Base-by-base conservation (phyloP, 2,888 invertebrate genomes). In the Drosophila ezoana region DNA sequence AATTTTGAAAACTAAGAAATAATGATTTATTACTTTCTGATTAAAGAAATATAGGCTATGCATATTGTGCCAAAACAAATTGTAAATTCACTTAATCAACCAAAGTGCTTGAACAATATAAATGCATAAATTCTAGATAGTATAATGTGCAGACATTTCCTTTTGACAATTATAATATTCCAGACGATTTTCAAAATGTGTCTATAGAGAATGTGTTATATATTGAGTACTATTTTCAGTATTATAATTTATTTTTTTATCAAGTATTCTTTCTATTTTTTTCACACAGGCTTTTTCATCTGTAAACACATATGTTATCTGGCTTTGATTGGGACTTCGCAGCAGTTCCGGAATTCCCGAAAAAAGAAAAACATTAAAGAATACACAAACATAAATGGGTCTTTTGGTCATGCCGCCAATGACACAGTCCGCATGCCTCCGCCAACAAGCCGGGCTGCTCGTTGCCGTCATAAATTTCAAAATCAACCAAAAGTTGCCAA, bases 401-500 rank as follows among this genome's bases (percentile, higher is more conserved):
- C 87, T 64, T 81, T 83, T 81, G 84, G 76, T 69, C 77, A 86
- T 76, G 84, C 84, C 89, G 87, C 61, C 59, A 56, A 20, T 56
- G 78, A 48, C 53, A 58, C 37, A 63, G 40, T 33, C 44, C 35
- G 23, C 8, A 10, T n/a, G 33, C 47, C 28, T 20, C 13, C 10
- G 32, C 38, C 43, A 33, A 20, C 47, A 28, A 28, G 23, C 51
- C 70, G 23, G 49, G 20, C 38, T 37, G 47, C 43, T 52, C n/a
- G 32, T 3, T 45, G 63, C 9, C 18, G 47, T 41, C 69, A 79
- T 81, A 90, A 90, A 81, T 81, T 84, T 41, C 45, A 38, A 70
- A 79, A 89, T 89, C 72, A 85, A 77, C 90, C 89, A 69, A 87
- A 90, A 81, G 85, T 67, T 67, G 57, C 53, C 76, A 77, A 75